A percentile compares a stretch with the other conserved stretches of the same genome.
These are phyloP conservation scores for Ranitomeya imitator DNA, from an alignment of 2,113 vertebrate genomes.

Conservation along the genomic window DNA sequence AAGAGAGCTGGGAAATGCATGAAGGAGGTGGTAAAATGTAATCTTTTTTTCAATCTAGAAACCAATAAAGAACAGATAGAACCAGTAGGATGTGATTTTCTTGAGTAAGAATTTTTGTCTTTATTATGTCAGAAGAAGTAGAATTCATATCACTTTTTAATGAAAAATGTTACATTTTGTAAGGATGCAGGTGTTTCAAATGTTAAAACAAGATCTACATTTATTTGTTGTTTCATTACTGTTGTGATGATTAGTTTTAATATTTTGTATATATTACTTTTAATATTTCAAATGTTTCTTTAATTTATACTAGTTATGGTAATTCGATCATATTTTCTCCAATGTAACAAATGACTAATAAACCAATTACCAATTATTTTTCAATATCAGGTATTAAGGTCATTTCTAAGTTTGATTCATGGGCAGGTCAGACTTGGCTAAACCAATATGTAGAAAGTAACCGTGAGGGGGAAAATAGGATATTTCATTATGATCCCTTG, in stretches of 20 bases:
- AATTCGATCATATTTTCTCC: not conserved
- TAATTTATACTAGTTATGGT: not conserved
- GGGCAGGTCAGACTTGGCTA: not conserved
- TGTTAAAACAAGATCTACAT: constrained; percentile 14
- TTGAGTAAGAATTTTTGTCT: constrained; percentile 31
- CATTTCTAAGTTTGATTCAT: not conserved
- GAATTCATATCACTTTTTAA: constrained; percentile 29
- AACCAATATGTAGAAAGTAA: not conserved
- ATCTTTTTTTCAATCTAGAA: constrained; percentile 59
- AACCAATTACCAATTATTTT: not conserved
- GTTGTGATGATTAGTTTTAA: not conserved
- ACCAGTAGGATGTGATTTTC: constrained; percentile 54
- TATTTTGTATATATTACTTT: not conserved
- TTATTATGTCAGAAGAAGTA: constrained; percentile 37
- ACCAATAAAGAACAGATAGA: constrained; percentile 56
- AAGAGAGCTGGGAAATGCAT: constrained; percentile 49
- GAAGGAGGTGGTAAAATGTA: constrained; percentile 57
- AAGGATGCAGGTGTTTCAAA: not conserved
- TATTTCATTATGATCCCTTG: constrained; percentile 59
- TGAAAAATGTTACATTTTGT: not conserved
- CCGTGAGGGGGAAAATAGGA: constrained; percentile 35
- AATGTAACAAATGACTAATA: not conserved
- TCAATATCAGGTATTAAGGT: too few species aligned
- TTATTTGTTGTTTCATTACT: not conserved
- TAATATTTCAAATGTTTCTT: not conserved